These are phyloP conservation scores for Macaca fascicularis DNA, from an alignment of 2,113 vertebrate genomes.

Conservation along the genomic window T2T-MFA8v1.1 NC_088388.1:44615501-44616000, in stretches of 20 bases:
- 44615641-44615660: background rate
- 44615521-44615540: background rate
- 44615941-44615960: conserved; percentile 54
- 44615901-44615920: conserved; percentile 48
- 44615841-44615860: conserved; percentile 50
- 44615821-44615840: conserved; percentile 62
- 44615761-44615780: conserved; percentile 50
- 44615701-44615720: conserved; percentile 46
- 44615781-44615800: conserved; percentile 30
- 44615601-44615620: background rate
- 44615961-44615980: conserved; percentile 38
- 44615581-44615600: background rate
- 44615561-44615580: background rate
- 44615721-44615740: conserved; percentile 3
- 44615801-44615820: conserved; percentile 61
- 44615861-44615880: conserved; percentile 66
- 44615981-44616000: background rate
- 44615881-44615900: conserved; percentile 67
- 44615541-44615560: background rate
- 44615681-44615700: background rate
- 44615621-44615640: background rate
- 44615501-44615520: background rate
- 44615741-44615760: background rate
- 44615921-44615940: conserved; percentile 39
- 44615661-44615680: background rate